Evolutionary conservation across 2,797 vertebrate genomes (phyloP), one percentile per base, ranked within the genome.

Genomic region (Eulemur mongoz): DNA sequence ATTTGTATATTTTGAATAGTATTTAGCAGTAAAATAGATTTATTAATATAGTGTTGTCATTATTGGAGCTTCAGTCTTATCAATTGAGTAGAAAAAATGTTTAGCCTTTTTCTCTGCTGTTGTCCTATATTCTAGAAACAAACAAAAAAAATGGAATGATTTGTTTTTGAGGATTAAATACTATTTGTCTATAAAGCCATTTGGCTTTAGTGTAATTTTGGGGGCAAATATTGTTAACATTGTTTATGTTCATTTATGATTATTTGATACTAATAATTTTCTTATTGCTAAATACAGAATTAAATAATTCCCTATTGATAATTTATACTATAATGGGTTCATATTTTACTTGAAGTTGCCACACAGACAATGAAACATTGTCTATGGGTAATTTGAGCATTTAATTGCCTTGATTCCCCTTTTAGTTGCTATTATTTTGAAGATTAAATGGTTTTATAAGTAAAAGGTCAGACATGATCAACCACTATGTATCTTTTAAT

Each of bases 311-410:
- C 20, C 7, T 23, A 61, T 86, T 88, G 93, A 92, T 95, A 27
- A 78, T 52, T 83, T 40, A 45, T 59, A 67, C 85, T 95, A 76
- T 52, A 87, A 93, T 75, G 63, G 43, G 50, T n/a, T 79, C 14
- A 48, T 70, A 78, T 94, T 93, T 96, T 45, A 38, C 30, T 95
- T 65, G 81, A 94, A 69, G 78, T 67, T 95, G 73, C 32, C 38
- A 50, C 70, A 96, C 48, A 76, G 40, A 79, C 30, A 82, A 94
- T 65, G 45, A 67, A 70, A 65, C 23, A 75, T 32, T 45, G 14
- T 83, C 52, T 80, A 52, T 75, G 38, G 14, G 65, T 73, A 63
- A 82, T 86, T 76, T 87, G 50, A 35, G n/a, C 9, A 43, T 52
- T 72, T 73, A 82, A 50, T 27, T 93, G 17, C 48, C 61, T 72